Evolutionary conservation across 2,797 vertebrate species (phyloP).

Genomic region (Sparidentex hasta): DNA sequence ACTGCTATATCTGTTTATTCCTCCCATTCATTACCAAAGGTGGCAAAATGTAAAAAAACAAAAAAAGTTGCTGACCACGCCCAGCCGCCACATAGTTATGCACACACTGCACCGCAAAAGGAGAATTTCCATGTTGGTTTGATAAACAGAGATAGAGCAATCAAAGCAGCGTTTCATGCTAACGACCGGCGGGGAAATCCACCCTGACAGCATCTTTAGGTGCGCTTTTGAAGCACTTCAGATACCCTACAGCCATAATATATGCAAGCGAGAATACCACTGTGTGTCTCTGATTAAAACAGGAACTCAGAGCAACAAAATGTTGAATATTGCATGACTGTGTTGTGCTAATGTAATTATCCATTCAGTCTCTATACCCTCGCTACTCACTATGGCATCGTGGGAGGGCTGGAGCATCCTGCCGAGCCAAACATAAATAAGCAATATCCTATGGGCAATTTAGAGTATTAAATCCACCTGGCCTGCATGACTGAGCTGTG

Average conservation of each 20-base stretch:
- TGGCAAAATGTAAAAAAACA: background rate
- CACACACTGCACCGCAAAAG: too few species aligned
- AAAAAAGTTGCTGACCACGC: background rate
- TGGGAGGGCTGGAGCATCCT: constrained; percentile 13
- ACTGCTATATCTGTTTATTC: background rate
- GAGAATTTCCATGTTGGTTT: background rate
- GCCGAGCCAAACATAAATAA: constrained; percentile 52
- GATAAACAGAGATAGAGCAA: constrained; percentile 26
- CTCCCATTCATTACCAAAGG: background rate
- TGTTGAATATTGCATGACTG: constrained; percentile 49
- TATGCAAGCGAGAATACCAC: constrained; percentile 15
- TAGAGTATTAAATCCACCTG: constrained; percentile 52
- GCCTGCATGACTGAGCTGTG: constrained; percentile 51
- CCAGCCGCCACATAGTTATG: background rate
- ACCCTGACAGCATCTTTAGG: background rate
- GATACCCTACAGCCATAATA: background rate
- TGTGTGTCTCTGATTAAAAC: constrained; percentile 31
- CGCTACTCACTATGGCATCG: constrained; percentile 16
- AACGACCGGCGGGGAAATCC: background rate
- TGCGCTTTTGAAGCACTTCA: background rate
- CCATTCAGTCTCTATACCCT: constrained; percentile 29
- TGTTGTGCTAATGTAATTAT: constrained; percentile 44
- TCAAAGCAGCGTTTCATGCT: constrained; percentile 2
- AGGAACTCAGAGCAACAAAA: constrained; percentile 6
- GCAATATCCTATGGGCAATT: constrained; percentile 53